Base-by-base conservation (phyloP, 2,113 vertebrate genomes). In the Anolis sagrei region DNA sequence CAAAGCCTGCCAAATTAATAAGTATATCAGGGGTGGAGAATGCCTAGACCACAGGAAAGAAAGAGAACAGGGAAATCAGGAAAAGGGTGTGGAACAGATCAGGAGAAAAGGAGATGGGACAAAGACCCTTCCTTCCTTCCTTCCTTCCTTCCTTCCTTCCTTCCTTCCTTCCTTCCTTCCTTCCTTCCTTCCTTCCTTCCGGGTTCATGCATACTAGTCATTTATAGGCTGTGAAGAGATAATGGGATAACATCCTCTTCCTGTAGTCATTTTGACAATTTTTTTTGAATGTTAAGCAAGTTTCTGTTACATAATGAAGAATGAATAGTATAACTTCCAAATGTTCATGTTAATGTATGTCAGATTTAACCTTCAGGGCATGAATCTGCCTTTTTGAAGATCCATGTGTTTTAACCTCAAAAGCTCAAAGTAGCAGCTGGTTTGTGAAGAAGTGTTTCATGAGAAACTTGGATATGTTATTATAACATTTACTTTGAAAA, bases 331-430 rank as follows among this genome's bases (percentile, higher is more conserved):
- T 89, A 76, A 90, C 44, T 92, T 92, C 92, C 91, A 94, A 92
- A 93, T 93, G 92, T 86, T 93, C 81, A 64, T 70, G 49, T 93
- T 92, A 92, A 90, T 91, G 51, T 51, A 81, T 83, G 82, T 90
- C 92, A 91, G 89, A 87, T 87, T 93, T 84, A 82, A 93, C 74
- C 70, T 76, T 89, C 73, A 92, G 93, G 85, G 86, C 87, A 84
- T 83, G 79, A 51, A 75, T 82, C 85, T 89, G 72, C 69, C 79
- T 83, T 93, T 90, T 80, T 90, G 90, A 94, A 90, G 87, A 92
- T 82, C 74, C 85, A 92, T 54, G 78, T 92, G 85, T 87, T 87
- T 39, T 79, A 92, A 87, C 86, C 85, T 90, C 89, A 90, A 81
- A 86, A 83, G 73, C 73, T 92, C 81, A 84, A 81, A 93, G 78